These are phyloP conservation scores for Burhinus oedicnemus DNA, from an alignment of 2,113 vertebrate species.

Conservation along the genomic window DNA sequence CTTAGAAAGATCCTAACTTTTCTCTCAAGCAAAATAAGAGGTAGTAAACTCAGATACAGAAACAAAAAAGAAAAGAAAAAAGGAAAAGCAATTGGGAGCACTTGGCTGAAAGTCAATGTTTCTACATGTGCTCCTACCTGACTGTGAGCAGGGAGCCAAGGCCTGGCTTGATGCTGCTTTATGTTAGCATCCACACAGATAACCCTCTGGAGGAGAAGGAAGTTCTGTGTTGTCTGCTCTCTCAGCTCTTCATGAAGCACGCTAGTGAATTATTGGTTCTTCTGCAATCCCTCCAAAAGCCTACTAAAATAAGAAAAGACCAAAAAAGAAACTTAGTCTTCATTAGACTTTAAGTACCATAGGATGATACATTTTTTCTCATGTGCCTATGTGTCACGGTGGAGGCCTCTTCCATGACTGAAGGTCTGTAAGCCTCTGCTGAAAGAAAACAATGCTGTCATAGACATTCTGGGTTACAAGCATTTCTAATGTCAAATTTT, in stretches of 20 bases:
- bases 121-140: background rate
- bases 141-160: background rate
- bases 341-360: background rate
- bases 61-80: background rate
- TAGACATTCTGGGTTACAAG: background rate
- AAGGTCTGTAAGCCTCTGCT: background rate
- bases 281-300: background rate
- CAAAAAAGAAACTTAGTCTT: background rate
- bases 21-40: background rate
- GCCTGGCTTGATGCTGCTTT: background rate
- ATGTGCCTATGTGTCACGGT: rapidly evolving
- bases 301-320: background rate
- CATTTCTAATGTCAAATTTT: background rate
- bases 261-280: background rate
- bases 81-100: background rate
- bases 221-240: background rate
- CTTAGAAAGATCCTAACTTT: background rate
- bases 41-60: background rate
- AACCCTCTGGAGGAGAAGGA: background rate
- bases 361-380: background rate
- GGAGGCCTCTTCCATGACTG: background rate
- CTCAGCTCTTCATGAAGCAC: background rate
- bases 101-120: background rate
- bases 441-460: background rate
- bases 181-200: background rate